These are phyloP conservation scores for Crotalus horridus DNA, from an alignment of 2,113 vertebrate species.

Conservation along the genomic window DNA sequence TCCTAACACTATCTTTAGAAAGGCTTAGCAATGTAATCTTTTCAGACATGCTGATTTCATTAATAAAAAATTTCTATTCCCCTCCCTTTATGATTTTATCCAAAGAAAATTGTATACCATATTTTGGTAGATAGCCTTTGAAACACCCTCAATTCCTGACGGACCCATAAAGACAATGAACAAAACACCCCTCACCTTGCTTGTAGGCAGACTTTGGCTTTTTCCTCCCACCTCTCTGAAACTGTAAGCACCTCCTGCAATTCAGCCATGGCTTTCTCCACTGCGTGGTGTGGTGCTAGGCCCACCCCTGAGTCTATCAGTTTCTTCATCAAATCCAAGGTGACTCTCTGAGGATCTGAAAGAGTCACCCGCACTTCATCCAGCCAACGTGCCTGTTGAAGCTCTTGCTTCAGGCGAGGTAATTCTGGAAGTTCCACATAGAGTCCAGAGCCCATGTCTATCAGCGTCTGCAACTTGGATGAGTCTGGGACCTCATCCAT, in stretches of 20 bases:
- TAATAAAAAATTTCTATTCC: background rate
- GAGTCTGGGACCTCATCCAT: conserved; percentile 90
- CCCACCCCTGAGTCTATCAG: conserved; percentile 95
- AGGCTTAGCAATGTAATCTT: background rate
- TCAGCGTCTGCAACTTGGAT: conserved; percentile 86
- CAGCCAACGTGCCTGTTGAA: conserved; percentile 97
- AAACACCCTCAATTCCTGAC: background rate
- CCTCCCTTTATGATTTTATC: background rate
- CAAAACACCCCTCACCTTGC: conserved; percentile 77
- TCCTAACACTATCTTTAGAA: background rate
- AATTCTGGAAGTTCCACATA: conserved; percentile 94
- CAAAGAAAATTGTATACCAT: background rate
- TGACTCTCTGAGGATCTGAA: conserved; percentile 89
- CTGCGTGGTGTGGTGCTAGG: conserved; percentile 92
- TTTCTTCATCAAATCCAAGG: conserved; percentile 95
- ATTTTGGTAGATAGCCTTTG: background rate
- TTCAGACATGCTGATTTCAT: background rate
- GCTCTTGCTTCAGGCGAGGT: conserved; percentile 89
- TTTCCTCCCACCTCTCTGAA: conserved; percentile 97
- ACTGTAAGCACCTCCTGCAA: conserved; percentile 96
- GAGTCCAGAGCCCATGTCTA: conserved; percentile 90
- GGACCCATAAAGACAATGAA: background rate
- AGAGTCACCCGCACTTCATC: conserved; percentile 93
- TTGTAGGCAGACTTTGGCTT: conserved; percentile 91
- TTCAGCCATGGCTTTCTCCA: conserved; percentile 97